Percentiles rank a stretch among this genome's conserved stretches.
Evolutionary conservation across 2,888 invertebrate species (phyloP).

Genomic region (Rhagonycha lutea): DNA sequence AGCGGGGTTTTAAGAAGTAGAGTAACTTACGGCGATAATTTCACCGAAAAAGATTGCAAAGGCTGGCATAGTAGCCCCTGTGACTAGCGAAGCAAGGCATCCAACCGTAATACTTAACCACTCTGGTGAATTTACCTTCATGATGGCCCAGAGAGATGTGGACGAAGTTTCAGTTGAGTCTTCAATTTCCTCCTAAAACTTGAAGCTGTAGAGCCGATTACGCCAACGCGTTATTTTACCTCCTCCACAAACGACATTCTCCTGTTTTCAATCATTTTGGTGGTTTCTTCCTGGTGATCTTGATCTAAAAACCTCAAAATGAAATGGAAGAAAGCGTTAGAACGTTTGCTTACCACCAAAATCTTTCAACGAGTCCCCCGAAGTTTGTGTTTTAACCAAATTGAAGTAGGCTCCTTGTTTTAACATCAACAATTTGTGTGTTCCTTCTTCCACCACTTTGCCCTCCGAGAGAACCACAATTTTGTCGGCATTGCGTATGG

Average conservation of each 20-base stretch:
- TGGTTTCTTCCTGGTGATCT: background rate
- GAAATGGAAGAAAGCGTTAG: no score
- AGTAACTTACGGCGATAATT: constrained; percentile 64
- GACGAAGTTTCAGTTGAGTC: background rate
- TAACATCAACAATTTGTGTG: constrained; percentile 70
- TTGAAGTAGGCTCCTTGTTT: constrained; percentile 69
- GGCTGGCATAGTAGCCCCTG: constrained; percentile 75
- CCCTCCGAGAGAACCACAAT: constrained; percentile 76
- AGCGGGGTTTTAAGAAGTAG: background rate
- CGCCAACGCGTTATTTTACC: no score
- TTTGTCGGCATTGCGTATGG: constrained; percentile 72
- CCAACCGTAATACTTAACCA: constrained; percentile 68
- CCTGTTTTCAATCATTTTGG: constrained; percentile 10
- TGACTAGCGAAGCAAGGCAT: constrained; percentile 63
- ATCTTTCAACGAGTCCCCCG: no score
- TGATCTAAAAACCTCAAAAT: constrained; percentile 16
- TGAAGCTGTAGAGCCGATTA: no score
- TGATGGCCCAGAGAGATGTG: constrained; percentile 40
- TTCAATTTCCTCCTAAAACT: background rate
- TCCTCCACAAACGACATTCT: constrained; percentile 5
- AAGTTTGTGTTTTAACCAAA: constrained; percentile 68
- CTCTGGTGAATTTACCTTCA: constrained; percentile 68
- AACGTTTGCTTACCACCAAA: no score
- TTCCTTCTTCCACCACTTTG: constrained; percentile 70
- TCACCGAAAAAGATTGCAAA: constrained; percentile 76